Base-by-base conservation (phyloP, 2,888 invertebrate genomes). In the Monochamus alternatus region DNA sequence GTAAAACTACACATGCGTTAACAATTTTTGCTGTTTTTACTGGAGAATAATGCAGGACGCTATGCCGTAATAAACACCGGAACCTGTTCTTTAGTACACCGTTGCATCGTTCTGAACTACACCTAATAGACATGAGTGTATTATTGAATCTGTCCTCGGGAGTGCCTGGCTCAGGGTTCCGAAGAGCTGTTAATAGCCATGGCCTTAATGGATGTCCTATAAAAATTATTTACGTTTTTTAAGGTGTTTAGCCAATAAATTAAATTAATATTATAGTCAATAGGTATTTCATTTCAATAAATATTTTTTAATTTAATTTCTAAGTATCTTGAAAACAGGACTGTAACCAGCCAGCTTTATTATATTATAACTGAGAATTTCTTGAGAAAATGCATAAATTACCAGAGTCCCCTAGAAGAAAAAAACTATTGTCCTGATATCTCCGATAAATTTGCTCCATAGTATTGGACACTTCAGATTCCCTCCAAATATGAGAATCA, bases 21-120 rank as follows among this genome's bases (percentile, higher is more conserved):
- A 71, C 52, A 10, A 71, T 63, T 52, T 52, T 32, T 0, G 62
- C 4, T 12, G 71, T 55, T 7, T 43, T 71, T 4, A 10, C 14
- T n/a, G 63, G 63, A 12, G 30, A 63, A 14, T 64, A 71, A 38
- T 71, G 44, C 3, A 71, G 22, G 0, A 51, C 47, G 51, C 52
- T 14, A 31, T 71, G 55, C 22, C 63, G 63, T n/a, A 71, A 38
- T 52, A 71, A 38, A 14, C 71, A 55, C 0, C 71, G 52, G 3
- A 32, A 71, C 58, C 67, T 67, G 9, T 30, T 51, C 38, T 71
- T 63, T 32, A 1, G 10, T 3, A 71, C 47, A 14, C 71, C 63
- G 63, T 71, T 71, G 32, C 47, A 47, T 32, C 71, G 51, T 59
- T 71, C 71, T 52, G 63, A 52, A 9, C 10, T 3, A 14, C n/a